Evolutionary conservation across 2,113 vertebrate species (phyloP), one percentile per base, ranked within the genome.

Genomic region (Leptobrachium ailaonicum): DNA sequence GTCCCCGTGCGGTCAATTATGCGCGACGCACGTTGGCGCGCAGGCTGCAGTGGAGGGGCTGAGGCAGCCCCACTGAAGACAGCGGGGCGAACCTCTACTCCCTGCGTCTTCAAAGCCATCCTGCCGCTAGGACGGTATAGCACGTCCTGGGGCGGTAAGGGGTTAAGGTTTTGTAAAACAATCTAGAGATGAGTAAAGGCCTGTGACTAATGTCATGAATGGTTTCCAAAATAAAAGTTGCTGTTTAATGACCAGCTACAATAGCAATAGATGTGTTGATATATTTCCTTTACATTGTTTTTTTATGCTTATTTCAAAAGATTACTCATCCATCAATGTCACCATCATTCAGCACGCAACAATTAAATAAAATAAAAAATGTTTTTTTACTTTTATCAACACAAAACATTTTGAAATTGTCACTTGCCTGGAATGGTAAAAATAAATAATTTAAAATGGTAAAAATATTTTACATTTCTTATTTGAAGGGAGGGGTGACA

Each of bases 391-490:
- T 68, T 50, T 64, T 41, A 67, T 66, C 45, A 50, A 66, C 1
- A 60, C 70, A 44, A 42, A 80, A 10, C 9, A 2, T 50, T 42
- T n/a, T 41, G 44, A 66, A 73, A 14, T 56, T 44, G 14, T 13
- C n/a, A 67, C 58, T 66, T 67, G 62, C n/a, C 13, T 53, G 72
- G 41, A 80, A 80, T 58, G 64, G 43, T 60, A 73, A 50, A 44
- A 54, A 73, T 32, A 44, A 54, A 71, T 64, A 41, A 71, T 44
- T 45, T 40, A 63, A 42, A 3, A 72, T n/a, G 9, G 54, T 66
- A 80, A 13, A 73, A 73, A 80, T 80, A 80, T 80, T 80, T 80
- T 40, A 73, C 62, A 73, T 80, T 73, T 66, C 71, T 73, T 67
- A 73, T 67, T 8, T 11, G 58, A 58, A 68, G 41, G 71, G 50